Evolutionary conservation across 2,113 vertebrate species (phyloP).

Genomic region (Dascyllus trimaculatus): DNA sequence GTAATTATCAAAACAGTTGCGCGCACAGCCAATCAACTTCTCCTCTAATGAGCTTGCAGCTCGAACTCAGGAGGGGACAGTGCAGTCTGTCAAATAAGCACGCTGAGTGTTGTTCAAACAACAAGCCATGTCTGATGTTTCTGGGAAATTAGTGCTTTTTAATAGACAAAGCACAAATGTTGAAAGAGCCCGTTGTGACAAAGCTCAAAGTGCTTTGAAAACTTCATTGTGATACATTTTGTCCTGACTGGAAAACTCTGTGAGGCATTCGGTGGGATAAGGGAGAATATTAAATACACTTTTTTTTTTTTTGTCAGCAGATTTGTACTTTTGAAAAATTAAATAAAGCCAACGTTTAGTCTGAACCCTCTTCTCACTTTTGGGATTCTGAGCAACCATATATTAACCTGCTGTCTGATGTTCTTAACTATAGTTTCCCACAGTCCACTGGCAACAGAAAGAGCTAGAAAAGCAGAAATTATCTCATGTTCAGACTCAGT

Average conservation of each 20-base stretch:
- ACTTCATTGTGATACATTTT: not conserved
- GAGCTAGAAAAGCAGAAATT: too few species aligned
- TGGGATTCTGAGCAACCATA: not conserved
- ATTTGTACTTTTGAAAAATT: too few species aligned
- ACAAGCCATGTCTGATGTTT: conserved; percentile 16
- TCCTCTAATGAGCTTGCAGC: conserved; percentile 49
- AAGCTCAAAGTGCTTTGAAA: not conserved
- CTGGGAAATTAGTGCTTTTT: conserved; percentile 1
- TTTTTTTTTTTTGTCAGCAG: too few species aligned
- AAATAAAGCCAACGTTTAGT: too few species aligned
- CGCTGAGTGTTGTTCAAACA: conserved; percentile 48
- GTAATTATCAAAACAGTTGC: conserved; percentile 62
- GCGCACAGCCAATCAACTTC: conserved; percentile 42
- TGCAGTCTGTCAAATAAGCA: conserved; percentile 38
- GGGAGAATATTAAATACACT: too few species aligned
- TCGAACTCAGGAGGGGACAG: conserved; percentile 36
- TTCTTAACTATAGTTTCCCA: not conserved
- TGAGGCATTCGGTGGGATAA: too few species aligned
- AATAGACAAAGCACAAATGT: not conserved
- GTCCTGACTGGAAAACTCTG: not conserved
- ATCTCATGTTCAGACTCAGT: too few species aligned
- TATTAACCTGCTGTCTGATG: not conserved
- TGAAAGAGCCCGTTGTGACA: not conserved
- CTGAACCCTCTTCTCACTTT: too few species aligned
- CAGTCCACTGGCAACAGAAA: too few species aligned